Evolutionary conservation across 2,888 invertebrate species (phyloP).

Genomic region (Drosophila fungiperda): DNA sequence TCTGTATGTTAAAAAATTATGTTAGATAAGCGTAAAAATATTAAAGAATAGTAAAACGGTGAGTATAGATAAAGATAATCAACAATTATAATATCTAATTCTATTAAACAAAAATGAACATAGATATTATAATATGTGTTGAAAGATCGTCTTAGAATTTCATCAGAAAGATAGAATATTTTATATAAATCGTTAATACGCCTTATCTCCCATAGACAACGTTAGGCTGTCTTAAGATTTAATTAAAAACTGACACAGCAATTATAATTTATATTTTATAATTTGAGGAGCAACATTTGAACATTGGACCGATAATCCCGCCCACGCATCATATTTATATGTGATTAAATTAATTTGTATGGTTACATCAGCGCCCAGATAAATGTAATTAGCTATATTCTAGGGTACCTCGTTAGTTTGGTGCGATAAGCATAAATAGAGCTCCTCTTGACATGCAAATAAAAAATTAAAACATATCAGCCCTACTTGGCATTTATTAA

Average conservation of each 20-base stretch:
- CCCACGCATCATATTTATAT: slow-evolving; percentile 45
- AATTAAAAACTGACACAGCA: slow-evolving; percentile 46
- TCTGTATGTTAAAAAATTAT: neutral
- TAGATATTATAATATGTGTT: neutral
- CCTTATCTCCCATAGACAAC: slow-evolving; percentile 23
- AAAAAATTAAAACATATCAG: slow-evolving; percentile 54
- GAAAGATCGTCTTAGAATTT: slow-evolving; percentile 26
- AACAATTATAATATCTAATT: slow-evolving; percentile 40
- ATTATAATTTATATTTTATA: slow-evolving; percentile 32
- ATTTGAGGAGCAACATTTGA: slow-evolving; percentile 22
- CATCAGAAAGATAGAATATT: slow-evolving; percentile 19
- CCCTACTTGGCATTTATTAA: slow-evolving; percentile 74
- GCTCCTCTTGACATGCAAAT: slow-evolving; percentile 35
- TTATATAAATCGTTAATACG: neutral
- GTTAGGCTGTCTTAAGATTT: slow-evolving; percentile 1
- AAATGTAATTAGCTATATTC: slow-evolving; percentile 32
- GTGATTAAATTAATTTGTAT: slow-evolving; percentile 55
- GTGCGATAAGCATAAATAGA: slow-evolving; percentile 54
- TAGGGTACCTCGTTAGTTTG: slow-evolving; percentile 42
- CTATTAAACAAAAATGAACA: slow-evolving; percentile 6
- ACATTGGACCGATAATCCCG: slow-evolving; percentile 30
- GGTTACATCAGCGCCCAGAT: slow-evolving; percentile 64
- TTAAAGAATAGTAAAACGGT: slow-evolving; percentile 39
- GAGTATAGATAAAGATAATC: slow-evolving; percentile 30
- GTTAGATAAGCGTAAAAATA: slow-evolving; percentile 33